Conservation (phyloP, 2,113 vertebrate species). For the Silurus meridionalis region DNA sequence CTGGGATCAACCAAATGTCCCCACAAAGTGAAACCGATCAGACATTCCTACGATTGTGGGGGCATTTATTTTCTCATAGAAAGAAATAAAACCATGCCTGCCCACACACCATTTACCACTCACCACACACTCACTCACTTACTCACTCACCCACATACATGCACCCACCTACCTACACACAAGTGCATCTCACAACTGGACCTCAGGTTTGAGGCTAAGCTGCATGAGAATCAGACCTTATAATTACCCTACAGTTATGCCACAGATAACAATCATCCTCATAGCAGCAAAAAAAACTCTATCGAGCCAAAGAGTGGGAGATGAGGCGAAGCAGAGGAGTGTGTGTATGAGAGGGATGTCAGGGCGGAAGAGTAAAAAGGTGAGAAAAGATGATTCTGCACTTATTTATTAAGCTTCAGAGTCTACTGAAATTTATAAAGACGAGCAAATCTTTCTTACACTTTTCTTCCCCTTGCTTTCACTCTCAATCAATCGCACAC, state of each 20-base stretch:
- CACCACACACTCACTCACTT: constrained; percentile 26
- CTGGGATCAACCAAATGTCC: background rate
- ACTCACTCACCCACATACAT: constrained; percentile 9
- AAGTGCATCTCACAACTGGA: constrained; percentile 1
- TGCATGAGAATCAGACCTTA: constrained; percentile 68
- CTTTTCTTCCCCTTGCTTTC: background rate
- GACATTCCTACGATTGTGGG: background rate
- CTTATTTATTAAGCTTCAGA: constrained; percentile 70
- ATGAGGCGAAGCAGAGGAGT: constrained; percentile 41
- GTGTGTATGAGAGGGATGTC: constrained; percentile 64
- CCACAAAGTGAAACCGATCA: background rate
- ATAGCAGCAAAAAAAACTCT: constrained; percentile 56
- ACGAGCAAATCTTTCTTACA: constrained; percentile 68
- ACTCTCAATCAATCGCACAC: background rate
- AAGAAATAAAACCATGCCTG: background rate
- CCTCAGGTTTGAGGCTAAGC: constrained; percentile 58
- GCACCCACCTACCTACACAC: constrained; percentile 25
- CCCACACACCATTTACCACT: background rate
- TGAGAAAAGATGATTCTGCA: constrained; percentile 60
- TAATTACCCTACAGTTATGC: constrained; percentile 75
- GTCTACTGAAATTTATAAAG: constrained; percentile 68
- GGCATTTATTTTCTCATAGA: background rate
- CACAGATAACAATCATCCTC: constrained; percentile 71
- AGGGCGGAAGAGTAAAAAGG: constrained; percentile 64
- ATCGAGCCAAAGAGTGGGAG: constrained; percentile 62